Base-by-base conservation (phyloP, 1,140 invertebrate genomes). In the Artemia franciscana region DNA sequence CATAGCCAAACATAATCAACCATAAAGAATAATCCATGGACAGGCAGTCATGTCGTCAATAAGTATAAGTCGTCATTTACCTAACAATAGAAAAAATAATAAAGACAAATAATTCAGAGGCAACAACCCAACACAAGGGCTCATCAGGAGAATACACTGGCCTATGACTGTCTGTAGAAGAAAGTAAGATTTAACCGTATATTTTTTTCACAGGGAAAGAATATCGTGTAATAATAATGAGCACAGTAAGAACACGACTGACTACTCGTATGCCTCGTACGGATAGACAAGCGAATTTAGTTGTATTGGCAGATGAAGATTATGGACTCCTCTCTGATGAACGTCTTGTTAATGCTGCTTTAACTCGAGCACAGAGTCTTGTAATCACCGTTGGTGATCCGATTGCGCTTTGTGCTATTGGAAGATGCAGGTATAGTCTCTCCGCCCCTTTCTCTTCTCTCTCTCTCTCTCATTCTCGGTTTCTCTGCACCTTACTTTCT, bases 361-460 rank as follows among this genome's bases (percentile, higher is more conserved):
- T 92, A 5, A 91, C 88, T 0, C 74, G 88, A 61, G 88, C 88
- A 0, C 86, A 88, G 71, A 86, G 84, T 67, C 70, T 91, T n/a
- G 85, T 92, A 0, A 85, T 85, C 1, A 85, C 90, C 5, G 85
- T 91, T 4, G 88, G 88, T 1, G 88, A 91, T 75, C 88, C 88
- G 0, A 79, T 91, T 0, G 85, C 87, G 1, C 72, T 91, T 0
- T 86, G 86, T 65, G 85, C 87, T 0, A 80, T 88, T 51, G 88
- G 88, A 21, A 80, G 84, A 59, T 91, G 88, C 73, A 80, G 85
- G 75, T 79, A 67, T 65, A 67, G 65, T 26, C 2, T 21, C 9
- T 57, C n/a, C n/a, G n/a, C n/a, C n/a, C n/a, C n/a, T n/a, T n/a
- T n/a, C n/a, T n/a, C n/a, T n/a, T n/a, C n/a, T n/a, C n/a, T n/a